phyloP scores from a whole-genome alignment of 2,888 invertebrate species.

The Melinopterus prodromus region DNA sequence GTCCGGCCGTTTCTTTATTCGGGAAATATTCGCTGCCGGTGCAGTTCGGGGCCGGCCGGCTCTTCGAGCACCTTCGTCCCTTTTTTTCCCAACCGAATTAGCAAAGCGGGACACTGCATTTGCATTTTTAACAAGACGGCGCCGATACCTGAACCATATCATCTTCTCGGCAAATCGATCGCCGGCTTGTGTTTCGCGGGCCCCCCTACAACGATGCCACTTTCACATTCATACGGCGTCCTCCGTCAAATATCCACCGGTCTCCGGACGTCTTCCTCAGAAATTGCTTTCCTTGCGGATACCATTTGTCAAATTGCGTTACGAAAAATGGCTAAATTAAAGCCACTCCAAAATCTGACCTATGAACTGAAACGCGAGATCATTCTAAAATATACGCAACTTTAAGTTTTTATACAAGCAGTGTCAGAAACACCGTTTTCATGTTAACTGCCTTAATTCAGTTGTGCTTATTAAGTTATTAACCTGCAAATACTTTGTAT shows the following conservation, averaged over 20 bases:
- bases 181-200: neutral
- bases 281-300: neutral
- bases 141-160: neutral
- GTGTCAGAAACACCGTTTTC: no score
- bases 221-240: neutral
- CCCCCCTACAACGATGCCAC: neutral
- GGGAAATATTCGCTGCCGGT: conserved; percentile 46
- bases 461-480: no score
- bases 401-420: neutral
- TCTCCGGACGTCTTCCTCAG: neutral
- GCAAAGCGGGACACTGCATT: neutral
- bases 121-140: neutral
- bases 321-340: neutral
- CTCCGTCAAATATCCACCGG: neutral
- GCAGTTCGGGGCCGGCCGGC: conserved; percentile 38
- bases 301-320: neutral
- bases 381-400: neutral
- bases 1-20: conserved; percentile 49
- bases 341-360: neutral
- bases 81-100: neutral
- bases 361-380: no score
- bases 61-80: neutral
- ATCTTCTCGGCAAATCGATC: neutral
- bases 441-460: neutral
- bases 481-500: no score